These are phyloP conservation scores for Bemisia tabaci DNA, from an alignment of 1,140 invertebrate genomes.

Conservation along the genomic window DNA sequence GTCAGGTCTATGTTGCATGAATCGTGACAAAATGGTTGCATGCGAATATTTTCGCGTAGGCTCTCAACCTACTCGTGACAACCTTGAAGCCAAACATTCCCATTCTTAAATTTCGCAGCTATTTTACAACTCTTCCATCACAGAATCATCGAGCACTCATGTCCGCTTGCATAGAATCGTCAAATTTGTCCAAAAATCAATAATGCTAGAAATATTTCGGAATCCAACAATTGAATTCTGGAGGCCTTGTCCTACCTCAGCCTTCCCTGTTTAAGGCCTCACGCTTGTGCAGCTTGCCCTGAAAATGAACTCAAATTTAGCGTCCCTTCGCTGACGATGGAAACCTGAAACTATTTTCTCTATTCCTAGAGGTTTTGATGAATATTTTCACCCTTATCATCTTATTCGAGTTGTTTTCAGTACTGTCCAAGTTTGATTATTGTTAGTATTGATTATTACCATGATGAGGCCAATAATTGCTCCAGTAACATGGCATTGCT, in stretches of 20 bases:
- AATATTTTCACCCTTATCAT: too few species aligned
- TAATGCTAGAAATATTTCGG: not conserved
- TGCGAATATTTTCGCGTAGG: constrained; percentile 27
- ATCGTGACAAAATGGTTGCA: constrained; percentile 29
- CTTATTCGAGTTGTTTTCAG: too few species aligned
- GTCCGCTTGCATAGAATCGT: too few species aligned
- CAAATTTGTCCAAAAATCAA: not conserved
- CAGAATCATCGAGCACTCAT: too few species aligned
- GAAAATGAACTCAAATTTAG: not conserved
- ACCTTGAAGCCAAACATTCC: constrained; percentile 22
- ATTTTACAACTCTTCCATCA: too few species aligned
- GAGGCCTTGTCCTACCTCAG: not conserved
- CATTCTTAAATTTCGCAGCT: too few species aligned
- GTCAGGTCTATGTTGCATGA: constrained; percentile 25
- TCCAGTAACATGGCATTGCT: not conserved
- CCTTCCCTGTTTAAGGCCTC: not conserved
- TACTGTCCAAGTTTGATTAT: too few species aligned
- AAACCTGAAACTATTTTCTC: too few species aligned
- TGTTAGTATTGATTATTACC: not conserved
- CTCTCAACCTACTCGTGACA: constrained; percentile 15
- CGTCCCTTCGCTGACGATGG: not conserved
- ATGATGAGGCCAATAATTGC: not conserved
- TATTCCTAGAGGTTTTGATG: too few species aligned
- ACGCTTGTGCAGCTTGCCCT: not conserved
- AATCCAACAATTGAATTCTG: not conserved